Evolutionary conservation across 2,113 vertebrate genomes (phyloP), one percentile per base, ranked within the genome.

Genomic region (Urocynchramus pylzowi): DNA sequence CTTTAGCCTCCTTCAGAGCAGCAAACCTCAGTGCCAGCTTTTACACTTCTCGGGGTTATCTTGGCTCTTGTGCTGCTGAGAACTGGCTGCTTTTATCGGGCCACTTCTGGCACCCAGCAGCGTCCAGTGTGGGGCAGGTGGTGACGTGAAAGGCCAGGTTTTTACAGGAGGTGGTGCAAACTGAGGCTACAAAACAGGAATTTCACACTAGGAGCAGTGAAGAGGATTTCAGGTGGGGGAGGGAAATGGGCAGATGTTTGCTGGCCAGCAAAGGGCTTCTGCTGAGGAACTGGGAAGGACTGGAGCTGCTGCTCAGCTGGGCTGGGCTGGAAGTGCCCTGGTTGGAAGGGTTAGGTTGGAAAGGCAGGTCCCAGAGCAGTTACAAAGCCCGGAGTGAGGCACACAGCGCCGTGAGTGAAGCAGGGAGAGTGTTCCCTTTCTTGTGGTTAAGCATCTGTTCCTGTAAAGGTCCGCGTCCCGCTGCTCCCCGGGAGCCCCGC

Each of bases 251-350:
- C 78, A 91, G 91, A 74, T 77, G 69, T 94, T 94, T 84, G 54
- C 81, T 81, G 84, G 69, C 65, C 80, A 23, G 71, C 68, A 56
- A 73, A 85, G 39, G 71, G 70, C 76, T 94, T 94, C 83, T 95
- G 74, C 93, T 93, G 88, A 56, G 2, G 37, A 79, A 27, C 65
- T 83, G 92, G 95, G 93, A 94, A 78, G 94, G 93, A 49, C n/a
- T 9, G 20, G 53, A 74, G 69, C 39, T 21, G 33, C 87, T 57
- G 70, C 61, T 90, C 45, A 1, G 80, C 42, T 9, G 4, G 69
- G 76, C 41, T 22, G 37, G 10, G 68, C 52, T 81, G 44, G 30
- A 64, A 50, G 57, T 37, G 93, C 59, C 79, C 89, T 13, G 53
- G 19, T 41, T 95, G 85, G 64, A 81, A 87, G 87, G n/a, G 30